Percentiles rank a stretch among this genome's conserved stretches.
Evolutionary conservation across 1,140 invertebrate genomes (phyloP).

Genomic region (Mizuhopecten yessoensis): DNA sequence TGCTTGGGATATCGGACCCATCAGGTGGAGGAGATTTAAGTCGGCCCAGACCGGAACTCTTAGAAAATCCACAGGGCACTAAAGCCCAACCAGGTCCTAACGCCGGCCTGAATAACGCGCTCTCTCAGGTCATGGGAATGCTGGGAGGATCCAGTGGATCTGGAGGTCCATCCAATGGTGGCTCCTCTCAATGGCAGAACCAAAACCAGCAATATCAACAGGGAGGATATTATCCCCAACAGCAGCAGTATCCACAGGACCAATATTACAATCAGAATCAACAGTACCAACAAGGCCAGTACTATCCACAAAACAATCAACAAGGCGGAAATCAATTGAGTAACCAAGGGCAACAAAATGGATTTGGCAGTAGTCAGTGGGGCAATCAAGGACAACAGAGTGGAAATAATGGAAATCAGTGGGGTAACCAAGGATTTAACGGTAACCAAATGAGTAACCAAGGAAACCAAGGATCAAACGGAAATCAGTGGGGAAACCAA

Average conservation of each 20-base stretch:
- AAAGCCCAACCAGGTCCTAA: slow-evolving; percentile 54
- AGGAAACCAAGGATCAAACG: background rate
- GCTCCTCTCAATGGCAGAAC: background rate
- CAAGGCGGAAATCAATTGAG: background rate
- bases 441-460: slow-evolving; percentile 27
- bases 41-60: slow-evolving; percentile 51
- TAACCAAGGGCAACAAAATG: background rate
- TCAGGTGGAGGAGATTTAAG: slow-evolving; percentile 36
- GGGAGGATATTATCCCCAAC: slow-evolving; percentile 37
- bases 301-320: slow-evolving; percentile 43
- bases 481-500: background rate
- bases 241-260: slow-evolving; percentile 4
- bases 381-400: too few species aligned
- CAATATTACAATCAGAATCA: slow-evolving; percentile 40
- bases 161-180: background rate
- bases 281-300: slow-evolving; percentile 36
- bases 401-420: background rate
- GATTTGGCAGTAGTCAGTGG: background rate
- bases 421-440: background rate
- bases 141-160: background rate
- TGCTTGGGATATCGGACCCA: slow-evolving; percentile 42
- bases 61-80: slow-evolving; percentile 54
- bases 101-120: slow-evolving; percentile 41
- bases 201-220: background rate
- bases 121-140: slow-evolving; percentile 51